phyloP scores from a whole-genome alignment of 2,113 vertebrate genomes.

The Osmerus mordax region DNA sequence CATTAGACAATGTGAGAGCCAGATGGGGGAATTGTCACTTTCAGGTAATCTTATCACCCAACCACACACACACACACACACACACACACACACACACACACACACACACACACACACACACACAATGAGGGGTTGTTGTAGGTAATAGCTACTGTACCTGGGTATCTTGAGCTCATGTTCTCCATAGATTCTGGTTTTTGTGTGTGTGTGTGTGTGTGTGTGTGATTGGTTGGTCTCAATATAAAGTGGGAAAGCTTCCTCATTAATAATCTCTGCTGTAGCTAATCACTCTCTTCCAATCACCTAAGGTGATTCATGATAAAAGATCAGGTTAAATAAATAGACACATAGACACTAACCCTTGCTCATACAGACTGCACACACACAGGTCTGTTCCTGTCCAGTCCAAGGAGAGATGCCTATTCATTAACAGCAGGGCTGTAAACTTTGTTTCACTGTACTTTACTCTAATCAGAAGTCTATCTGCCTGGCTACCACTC shows the following conservation, averaged over 20 bases:
- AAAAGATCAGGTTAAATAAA: too few relatives aligned
- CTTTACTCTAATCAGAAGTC: neutral
- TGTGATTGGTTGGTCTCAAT: too few relatives aligned
- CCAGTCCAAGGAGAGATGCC: neutral
- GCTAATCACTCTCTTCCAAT: too few relatives aligned
- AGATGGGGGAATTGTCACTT: conserved; percentile 81
- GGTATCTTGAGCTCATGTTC: neutral
- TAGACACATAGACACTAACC: too few relatives aligned
- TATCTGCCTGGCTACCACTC: too few relatives aligned
- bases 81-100: conserved; percentile 16
- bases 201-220: too few relatives aligned
- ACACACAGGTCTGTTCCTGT: conserved; percentile 1
- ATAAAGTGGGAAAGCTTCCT: too few relatives aligned
- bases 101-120: conserved; percentile 11
- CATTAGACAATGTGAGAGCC: conserved; percentile 86
- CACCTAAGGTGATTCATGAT: too few relatives aligned
- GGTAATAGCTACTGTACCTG: neutral
- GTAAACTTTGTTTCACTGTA: neutral
- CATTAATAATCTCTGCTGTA: too few relatives aligned
- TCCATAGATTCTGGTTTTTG: too few relatives aligned
- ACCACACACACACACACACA: conserved; percentile 12
- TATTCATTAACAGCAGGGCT: neutral
- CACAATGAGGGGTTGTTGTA: neutral
- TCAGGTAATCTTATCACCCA: conserved; percentile 76
- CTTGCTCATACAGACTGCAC: conserved; percentile 14